Evolutionary conservation across 2,797 vertebrate species (phyloP), one percentile per base, ranked within the genome.

Genomic region (Cuculus canorus): DNA sequence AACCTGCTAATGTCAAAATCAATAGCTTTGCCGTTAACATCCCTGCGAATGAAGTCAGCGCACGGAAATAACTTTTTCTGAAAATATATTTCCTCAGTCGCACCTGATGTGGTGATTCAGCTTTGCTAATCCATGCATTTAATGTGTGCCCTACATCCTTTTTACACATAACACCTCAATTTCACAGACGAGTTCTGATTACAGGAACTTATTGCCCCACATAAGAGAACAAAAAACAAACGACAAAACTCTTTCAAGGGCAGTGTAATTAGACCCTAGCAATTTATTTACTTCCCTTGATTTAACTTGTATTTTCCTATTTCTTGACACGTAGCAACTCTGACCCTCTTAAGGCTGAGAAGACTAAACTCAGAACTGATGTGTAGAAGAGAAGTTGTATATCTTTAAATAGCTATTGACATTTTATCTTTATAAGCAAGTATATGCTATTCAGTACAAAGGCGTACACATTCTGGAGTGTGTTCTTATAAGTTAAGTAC

Each of bases 41-140:
- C 12, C 5, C 50, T 32, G 43, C 8, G 27, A 86, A 41, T 39
- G 41, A 64, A 83, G 52, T 72, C 59, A 59, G 47, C 3, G 17
- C 53, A 28, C 17, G 28, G 37, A 86, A 75, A 35, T 59, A n/a
- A 52, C 53, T 91, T 80, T 17, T 37, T 27, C 52, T 79, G 66
- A 82, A 91, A 61, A 47, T 9, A 0, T 3, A 48, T 33, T 82
- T 89, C 68, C 54, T 82, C 33, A 78, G 2, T 14, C 5, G 0
- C 35, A 54, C 13, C 9, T 47, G 50, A 14, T 0, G 0, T 3
- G 30, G 37, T 23, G 30, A 90, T 57, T 63, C 57, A 28, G 41
- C 39, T 53, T 43, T 73, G 75, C 47, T 53, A 73, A 75, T 54
- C 79, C 23, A 10, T 9, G 25, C 1, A 0, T 12, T 32, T 6